Evolutionary conservation across 1,140 invertebrate species (phyloP), one percentile per base, ranked within the genome.

Genomic region (Coboldia fuscipes): DNA sequence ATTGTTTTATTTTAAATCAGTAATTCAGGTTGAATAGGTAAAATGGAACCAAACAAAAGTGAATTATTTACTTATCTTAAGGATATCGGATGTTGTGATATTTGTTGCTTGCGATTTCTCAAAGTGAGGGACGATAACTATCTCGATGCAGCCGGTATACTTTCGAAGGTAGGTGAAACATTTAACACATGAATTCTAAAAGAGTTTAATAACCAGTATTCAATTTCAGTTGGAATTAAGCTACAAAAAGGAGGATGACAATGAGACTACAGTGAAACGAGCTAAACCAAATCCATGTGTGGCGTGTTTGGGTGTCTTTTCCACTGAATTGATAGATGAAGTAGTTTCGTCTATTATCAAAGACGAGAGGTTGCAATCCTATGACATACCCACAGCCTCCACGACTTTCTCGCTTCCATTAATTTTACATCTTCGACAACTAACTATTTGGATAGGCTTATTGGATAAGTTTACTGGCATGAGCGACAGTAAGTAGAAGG

Each of bases 261-360:
- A 31, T 37, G 3, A 22, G 30, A 15, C 19, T 35, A n/a, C 37
- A 38, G n/a, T 43, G 40, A 17, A 61, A 62, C 35, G 45, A 54
- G 33, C 21, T n/a, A 57, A 61, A 23, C 22, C 41, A 2, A 49
- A 54, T 39, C 39, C 57, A 4, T 78, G 74, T 42, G 41, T 62
- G 0, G 54, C 58, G 7, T 78, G 74, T 48, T 42, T 77, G 23
- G 71, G 69, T 24, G 51, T 76, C n/a, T 59, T 76, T 16, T 62
- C 73, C 37, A 42, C 62, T 37, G 42, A 54, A 6, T 48, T 51
- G 37, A 48, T 63, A 37, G 43, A 58, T 36, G 42, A 47, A 22
- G 41, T 64, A 6, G 37, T 70, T 23, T 26, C 57, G 26, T 45
- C 54, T 19, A 60, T 68, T 23, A 36, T 48, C 1, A 18, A 52